These are phyloP conservation scores for Macrobrachium rosenbergii DNA, from an alignment of 1,140 invertebrate genomes.

Conservation along the genomic window DNA sequence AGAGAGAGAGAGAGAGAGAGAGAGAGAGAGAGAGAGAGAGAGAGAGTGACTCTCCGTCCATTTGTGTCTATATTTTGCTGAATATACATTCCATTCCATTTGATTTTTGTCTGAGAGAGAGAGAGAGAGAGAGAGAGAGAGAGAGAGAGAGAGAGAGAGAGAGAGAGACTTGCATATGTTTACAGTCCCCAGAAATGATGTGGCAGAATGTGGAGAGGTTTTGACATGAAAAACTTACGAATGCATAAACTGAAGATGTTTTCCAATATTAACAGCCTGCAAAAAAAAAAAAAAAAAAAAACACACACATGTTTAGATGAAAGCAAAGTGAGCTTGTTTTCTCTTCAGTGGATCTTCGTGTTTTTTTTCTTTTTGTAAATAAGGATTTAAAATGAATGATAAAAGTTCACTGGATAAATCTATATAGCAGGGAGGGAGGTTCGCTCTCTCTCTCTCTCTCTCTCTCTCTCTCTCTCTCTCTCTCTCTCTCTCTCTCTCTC, in stretches of 20 bases:
- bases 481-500: neutral
- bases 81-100: too few relatives aligned
- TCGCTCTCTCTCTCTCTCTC: neutral
- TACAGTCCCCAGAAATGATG: neutral
- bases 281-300: too few relatives aligned
- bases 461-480: neutral
- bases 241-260: too few relatives aligned
- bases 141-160: constrained; percentile 12
- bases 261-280: too few relatives aligned
- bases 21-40: neutral
- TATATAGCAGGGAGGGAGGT: neutral
- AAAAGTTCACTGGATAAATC: too few relatives aligned
- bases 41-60: too few relatives aligned
- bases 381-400: too few relatives aligned
- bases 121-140: neutral
- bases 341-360: neutral
- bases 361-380: neutral
- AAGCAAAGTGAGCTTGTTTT: too few relatives aligned
- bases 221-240: neutral
- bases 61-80: too few relatives aligned
- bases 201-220: neutral
- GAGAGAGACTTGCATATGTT: neutral
- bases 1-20: neutral
- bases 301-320: too few relatives aligned
- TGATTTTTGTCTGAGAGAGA: too few relatives aligned